These are phyloP conservation scores for Psix sp. DNA, from an alignment of 1,140 invertebrate species.

Conservation along the genomic window DNA sequence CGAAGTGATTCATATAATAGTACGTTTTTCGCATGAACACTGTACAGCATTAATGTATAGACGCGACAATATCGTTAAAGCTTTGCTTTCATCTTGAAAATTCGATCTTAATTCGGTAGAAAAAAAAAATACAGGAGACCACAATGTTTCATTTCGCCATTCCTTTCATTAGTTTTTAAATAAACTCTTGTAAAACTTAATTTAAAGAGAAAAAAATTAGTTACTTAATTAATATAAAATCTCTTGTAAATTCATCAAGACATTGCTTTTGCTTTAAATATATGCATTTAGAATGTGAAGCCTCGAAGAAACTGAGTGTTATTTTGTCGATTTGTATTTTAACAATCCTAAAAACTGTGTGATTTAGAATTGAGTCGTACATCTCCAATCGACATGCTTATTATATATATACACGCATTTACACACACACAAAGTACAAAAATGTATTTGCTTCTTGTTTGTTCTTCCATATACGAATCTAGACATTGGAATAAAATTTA, in stretches of 20 bases:
- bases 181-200: no score
- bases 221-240: no score
- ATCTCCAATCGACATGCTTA: constrained; percentile 59
- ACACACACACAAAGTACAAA: constrained; percentile 50
- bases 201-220: no score
- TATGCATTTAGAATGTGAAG: constrained; percentile 30
- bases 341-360: constrained; percentile 58
- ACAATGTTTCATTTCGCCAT: constrained; percentile 9
- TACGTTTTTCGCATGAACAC: constrained; percentile 49
- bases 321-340: constrained; percentile 9
- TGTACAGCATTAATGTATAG: constrained; percentile 37
- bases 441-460: constrained; percentile 25
- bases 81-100: constrained; percentile 24
- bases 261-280: no score
- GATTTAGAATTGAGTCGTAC: constrained; percentile 71
- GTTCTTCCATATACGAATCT: constrained; percentile 17
- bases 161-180: constrained; percentile 22
- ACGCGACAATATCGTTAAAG: constrained; percentile 26
- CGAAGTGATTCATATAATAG: constrained; percentile 24
- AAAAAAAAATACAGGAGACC: constrained; percentile 13
- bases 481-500: constrained; percentile 35
- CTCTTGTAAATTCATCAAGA: no score
- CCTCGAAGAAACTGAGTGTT: constrained; percentile 22
- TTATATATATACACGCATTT: constrained; percentile 41
- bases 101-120: constrained; percentile 29